Evolutionary conservation across 2,888 invertebrate genomes (phyloP), one percentile per base, ranked within the genome.

Genomic region (Graphium colonna): DNA sequence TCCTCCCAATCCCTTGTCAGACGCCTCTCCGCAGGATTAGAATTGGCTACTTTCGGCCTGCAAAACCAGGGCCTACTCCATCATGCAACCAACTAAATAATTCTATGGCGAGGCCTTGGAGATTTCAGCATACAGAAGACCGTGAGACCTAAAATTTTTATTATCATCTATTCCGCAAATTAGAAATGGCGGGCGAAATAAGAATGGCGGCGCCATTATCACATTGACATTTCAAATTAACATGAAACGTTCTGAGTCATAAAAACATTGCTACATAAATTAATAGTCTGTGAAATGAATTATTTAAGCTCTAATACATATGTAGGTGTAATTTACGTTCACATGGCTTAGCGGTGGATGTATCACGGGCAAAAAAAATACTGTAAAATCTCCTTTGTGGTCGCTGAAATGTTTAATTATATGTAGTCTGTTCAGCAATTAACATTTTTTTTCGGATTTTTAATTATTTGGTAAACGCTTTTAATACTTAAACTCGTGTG

Each of bases 131-230:
- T n/a, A n/a, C n/a, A n/a, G n/a, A n/a, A n/a, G n/a, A n/a, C n/a
- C n/a, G n/a, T n/a, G n/a, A n/a, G n/a, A n/a, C n/a, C n/a, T 45
- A 28, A 45, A 18, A 45, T 51, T 51, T 41, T 28, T 31, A 41
- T 40, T 40, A 12, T 31, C 17, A 51, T 39, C 44, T 31, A 45
- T 45, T 51, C 40, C 39, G 44, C 44, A 26, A 33, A 44, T 51
- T 38, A 44, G 44, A 39, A 26, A 12, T 46, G 36, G 17, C 46
- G 46, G 18, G 33, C 36, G 33, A 33, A 33, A 2, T 33, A 10
- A 10, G n/a, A 33, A 10, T 2, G 9, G 33, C 33, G 33, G 2
- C 33, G 33, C 33, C 33, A 33, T 33, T 33, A 33, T 10, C 3
- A 33, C 33, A 33, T 33, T 33, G 9, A 33, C 36, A 36, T 36